A percentile compares a stretch with the other conserved stretches of the same genome.
Conservation (phyloP, 2,888 invertebrate genomes). For the Camponotus fellah region DNA sequence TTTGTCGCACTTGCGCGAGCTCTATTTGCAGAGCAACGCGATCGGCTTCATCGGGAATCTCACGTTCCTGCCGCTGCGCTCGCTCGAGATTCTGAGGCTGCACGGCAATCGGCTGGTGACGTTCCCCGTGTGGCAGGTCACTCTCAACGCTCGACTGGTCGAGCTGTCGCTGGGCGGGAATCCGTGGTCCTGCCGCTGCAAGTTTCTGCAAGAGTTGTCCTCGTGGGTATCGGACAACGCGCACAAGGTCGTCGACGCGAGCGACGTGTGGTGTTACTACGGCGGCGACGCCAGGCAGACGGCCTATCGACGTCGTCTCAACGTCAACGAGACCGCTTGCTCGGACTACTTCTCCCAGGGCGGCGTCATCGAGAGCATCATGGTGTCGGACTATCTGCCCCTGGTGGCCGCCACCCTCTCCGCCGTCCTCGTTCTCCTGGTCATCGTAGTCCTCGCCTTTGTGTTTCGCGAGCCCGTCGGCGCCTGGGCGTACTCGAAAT, state of each 20-base stretch:
- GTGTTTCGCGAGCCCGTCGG: constrained; percentile 95
- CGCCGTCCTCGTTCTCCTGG: constrained; percentile 92
- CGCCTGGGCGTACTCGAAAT: constrained; percentile 95
- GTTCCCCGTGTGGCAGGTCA: constrained; percentile 92
- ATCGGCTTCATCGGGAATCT: constrained; percentile 93
- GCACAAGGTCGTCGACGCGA: constrained; percentile 92
- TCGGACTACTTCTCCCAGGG: constrained; percentile 95
- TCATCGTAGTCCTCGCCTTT: constrained; percentile 92
- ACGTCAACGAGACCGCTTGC: constrained; percentile 94
- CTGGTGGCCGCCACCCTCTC: constrained; percentile 93
- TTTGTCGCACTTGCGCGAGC: constrained; percentile 92
- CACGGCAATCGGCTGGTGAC: constrained; percentile 94
- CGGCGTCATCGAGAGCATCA: constrained; percentile 93
- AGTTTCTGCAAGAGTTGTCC: constrained; percentile 94
- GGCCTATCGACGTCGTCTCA: constrained; percentile 92
- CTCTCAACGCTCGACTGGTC: constrained; percentile 89
- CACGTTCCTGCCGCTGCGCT: constrained; percentile 92
- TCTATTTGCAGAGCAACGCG: constrained; percentile 95
- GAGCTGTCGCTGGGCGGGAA: constrained; percentile 94
- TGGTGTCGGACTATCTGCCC: constrained; percentile 93
- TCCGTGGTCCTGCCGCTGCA: constrained; percentile 96
- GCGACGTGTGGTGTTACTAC: constrained; percentile 94
- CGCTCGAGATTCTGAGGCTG: constrained; percentile 92
- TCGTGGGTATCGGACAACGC: constrained; percentile 94
- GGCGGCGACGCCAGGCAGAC: constrained; percentile 90